Evolutionary conservation across 2,113 vertebrate genomes (phyloP).

Genomic region (Chiloscyllium plagiosum): DNA sequence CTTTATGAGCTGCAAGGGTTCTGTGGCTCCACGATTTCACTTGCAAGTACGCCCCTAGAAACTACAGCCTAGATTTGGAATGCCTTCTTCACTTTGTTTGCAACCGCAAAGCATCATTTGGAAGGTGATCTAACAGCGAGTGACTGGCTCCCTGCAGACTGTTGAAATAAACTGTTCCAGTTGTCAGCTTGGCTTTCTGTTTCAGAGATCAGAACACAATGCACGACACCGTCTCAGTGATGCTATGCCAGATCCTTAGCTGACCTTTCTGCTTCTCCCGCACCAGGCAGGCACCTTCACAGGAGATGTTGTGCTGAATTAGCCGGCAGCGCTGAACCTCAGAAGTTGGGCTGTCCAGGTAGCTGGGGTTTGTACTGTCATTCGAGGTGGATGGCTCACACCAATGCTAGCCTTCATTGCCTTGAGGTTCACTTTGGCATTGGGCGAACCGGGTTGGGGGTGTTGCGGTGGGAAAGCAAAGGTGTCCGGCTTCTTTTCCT

Average conservation of each 20-base stretch:
- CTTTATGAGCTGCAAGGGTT: not conserved
- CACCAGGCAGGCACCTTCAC: not conserved
- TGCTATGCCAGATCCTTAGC: not conserved
- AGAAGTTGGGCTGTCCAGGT: too few species aligned
- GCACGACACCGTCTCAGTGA: not conserved
- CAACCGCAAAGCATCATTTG: not conserved
- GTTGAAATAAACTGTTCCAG: not conserved
- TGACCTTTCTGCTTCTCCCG: not conserved
- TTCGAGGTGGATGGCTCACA: not conserved
- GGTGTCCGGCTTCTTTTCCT: too few species aligned
- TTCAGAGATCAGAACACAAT: not conserved
- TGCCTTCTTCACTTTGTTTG: not conserved
- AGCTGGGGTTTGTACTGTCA: not conserved
- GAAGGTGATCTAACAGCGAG: not conserved
- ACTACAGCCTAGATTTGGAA: not conserved
- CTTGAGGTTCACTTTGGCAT: not conserved
- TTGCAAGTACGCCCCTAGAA: not conserved
- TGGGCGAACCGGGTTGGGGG: not conserved
- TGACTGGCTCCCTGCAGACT: not conserved
- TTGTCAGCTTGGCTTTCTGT: not conserved
- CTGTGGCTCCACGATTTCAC: too few species aligned
- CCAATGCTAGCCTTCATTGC: not conserved
- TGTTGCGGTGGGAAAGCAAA: not conserved
- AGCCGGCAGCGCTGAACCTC: not conserved
- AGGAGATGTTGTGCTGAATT: not conserved